Evolutionary conservation across 2,113 vertebrate genomes (phyloP), one percentile per base, ranked within the genome.

Genomic region (Anthoscopus minutus): DNA sequence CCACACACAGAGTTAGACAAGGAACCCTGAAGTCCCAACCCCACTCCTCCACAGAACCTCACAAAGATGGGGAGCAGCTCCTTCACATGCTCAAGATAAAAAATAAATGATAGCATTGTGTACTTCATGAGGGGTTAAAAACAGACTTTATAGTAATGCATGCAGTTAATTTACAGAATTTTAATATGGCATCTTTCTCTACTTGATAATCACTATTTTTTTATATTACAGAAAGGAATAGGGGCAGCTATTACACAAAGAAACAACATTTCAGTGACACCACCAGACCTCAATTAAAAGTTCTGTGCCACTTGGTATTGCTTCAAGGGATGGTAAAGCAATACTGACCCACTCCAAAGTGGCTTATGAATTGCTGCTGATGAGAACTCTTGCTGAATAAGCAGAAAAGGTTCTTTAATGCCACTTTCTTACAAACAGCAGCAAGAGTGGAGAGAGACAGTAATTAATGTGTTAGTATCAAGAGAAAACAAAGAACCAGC

Each of bases 221-320:
- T 42, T 38, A 18, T 48, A 25, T 54, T 58, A 23, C 33, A 74
- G 44, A 74, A 84, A 47, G 17, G 6, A 73, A 44, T 7, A 27
- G 58, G n/a, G 17, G 57, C 23, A 44, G 30, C 47, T 42, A 15
- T 70, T 53, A 31, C 45, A 66, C 64, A 84, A 35, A 30, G 40
- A 95, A 93, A 79, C 25, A 91, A 45, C 44, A 42, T 58, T 92
- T 42, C 74, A 66, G 45, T 58, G 85, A 95, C 48, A 80, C 65
- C 20, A 56, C 30, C 30, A 60, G 92, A 94, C 89, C 96, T 88
- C 96, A 87, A 62, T 94, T 97, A 91, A 92, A 96, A 94, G 80
- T 77, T 96, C 27, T 60, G 27, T 48, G 54, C 70, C 17, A 54
- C 64, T 44, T 31, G 6, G 37, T 28, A 37, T 33, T 65, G 78